Conservation (phyloP, 2,888 invertebrate genomes). For the Drosophila silvestris region DNA sequence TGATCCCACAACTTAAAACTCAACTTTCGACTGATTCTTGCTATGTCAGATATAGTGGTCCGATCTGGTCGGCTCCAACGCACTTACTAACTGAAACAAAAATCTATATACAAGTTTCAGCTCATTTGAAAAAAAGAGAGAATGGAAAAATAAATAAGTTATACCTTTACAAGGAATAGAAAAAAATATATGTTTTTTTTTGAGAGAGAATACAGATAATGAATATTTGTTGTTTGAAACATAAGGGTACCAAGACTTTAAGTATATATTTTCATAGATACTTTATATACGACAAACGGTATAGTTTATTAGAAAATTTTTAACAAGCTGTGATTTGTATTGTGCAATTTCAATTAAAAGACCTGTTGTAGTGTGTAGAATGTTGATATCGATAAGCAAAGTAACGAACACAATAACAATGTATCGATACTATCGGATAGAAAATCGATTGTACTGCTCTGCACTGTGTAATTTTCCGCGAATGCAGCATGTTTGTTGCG, state of each 20-base stretch:
- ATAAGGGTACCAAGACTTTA: background rate
- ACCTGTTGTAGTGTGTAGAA: slow-evolving; percentile 32
- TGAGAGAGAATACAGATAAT: background rate
- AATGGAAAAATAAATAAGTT: background rate
- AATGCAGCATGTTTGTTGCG: slow-evolving; percentile 60
- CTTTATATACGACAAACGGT: background rate
- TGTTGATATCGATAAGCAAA: slow-evolving; percentile 23
- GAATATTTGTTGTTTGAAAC: background rate
- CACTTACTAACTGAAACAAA: background rate
- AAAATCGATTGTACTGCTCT: slow-evolving; percentile 12
- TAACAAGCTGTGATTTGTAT: background rate
- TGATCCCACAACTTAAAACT: background rate
- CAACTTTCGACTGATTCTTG: background rate
- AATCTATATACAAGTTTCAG: background rate
- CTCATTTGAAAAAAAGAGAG: background rate
- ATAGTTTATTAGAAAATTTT: background rate
- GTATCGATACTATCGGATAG: slow-evolving; percentile 23
- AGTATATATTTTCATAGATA: background rate
- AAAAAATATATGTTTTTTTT: background rate
- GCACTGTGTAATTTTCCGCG: slow-evolving; percentile 38
- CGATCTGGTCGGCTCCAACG: background rate
- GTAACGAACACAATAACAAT: background rate
- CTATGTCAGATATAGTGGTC: background rate
- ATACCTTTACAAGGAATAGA: background rate
- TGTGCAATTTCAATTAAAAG: background rate